Percentiles rank a stretch among this genome's conserved stretches.
These are phyloP conservation scores for Agraylea sexmaculata DNA, from an alignment of 1,140 invertebrate species.

Conservation along the genomic window DNA sequence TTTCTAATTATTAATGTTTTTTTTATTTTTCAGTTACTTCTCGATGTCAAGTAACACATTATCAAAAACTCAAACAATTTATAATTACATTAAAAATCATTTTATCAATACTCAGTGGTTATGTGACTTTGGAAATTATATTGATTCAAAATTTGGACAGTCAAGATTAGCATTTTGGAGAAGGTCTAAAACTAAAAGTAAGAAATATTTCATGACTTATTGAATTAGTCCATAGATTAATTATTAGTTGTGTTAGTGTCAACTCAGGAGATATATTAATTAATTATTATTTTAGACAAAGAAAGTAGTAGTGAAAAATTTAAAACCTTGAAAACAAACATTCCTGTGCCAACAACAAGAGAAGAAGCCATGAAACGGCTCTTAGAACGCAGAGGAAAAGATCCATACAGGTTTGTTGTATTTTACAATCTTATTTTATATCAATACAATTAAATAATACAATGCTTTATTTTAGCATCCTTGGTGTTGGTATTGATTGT, in stretches of 20 bases:
- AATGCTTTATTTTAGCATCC: conserved; percentile 54
- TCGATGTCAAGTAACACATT: conserved; percentile 36
- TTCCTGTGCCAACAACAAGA: conserved; percentile 74
- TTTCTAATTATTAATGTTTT: conserved; percentile 5
- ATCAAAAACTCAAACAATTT: conserved; percentile 33
- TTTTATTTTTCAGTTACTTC: conserved; percentile 29
- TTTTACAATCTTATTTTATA: too few relatives aligned
- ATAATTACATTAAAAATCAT: conserved; percentile 19
- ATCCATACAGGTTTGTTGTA: conserved; percentile 66
- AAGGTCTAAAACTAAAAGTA: conserved; percentile 32
- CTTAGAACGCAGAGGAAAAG: conserved; percentile 85
- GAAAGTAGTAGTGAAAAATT: conserved; percentile 33
- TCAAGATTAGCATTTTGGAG: conserved; percentile 49
- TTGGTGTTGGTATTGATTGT: conserved; percentile 74
- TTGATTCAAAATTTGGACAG: conserved; percentile 46
- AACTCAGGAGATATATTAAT: too few relatives aligned
- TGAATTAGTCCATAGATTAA: too few relatives aligned
- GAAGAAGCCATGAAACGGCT: conserved; percentile 90
- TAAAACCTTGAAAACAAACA: conserved; percentile 62
- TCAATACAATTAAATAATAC: conserved; percentile 1
- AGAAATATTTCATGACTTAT: too few relatives aligned
- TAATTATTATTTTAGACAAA: conserved; percentile 25
- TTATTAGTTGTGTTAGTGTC: too few relatives aligned
- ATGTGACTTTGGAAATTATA: conserved; percentile 38
- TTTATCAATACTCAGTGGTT: conserved; percentile 34